Base-by-base conservation (phyloP, 2,888 invertebrate genomes). In the Eustalomyia histrio region DNA sequence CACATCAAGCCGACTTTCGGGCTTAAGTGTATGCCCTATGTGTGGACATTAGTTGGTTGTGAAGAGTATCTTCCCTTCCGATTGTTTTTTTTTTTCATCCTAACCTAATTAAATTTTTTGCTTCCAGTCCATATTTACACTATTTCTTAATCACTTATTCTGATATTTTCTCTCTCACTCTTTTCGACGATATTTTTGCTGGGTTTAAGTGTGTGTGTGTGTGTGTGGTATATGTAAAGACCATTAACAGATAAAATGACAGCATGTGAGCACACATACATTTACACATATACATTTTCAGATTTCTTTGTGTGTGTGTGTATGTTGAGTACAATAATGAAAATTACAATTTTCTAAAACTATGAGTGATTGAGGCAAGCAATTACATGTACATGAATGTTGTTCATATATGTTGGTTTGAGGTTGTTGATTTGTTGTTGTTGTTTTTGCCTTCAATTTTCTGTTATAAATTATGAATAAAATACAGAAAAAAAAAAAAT, bases 241-340 rank as follows among this genome's bases (percentile, higher is more conserved):
- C 60, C 53, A 67, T 60, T 71, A 76, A 60, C 58, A 72, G 65
- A 60, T 67, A 67, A 72, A 55, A 55, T 72, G 39, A 57, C 67
- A 63, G 55, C 18, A 73, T 29, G 33, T 47, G 72, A 50, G 67
- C 50, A 50, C 10, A 18, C 17, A 47, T n/a, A n/a, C 43, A 47
- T 4, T 29, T 29, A 29, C 14, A 14, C n/a, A 47, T 47, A n/a
- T 5, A 47, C 12, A 47, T n/a, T 29, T 29, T 29, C 6, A 29
- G 29, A 7, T 7, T 29, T 29, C 6, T 29, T 1, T 29, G 29
- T 29, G 7, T 29, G 29, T 29, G 4, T 60, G 35, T 67, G 17
- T 73, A 5, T 47, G 29, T 43, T 2, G 2, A 33, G 14, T 16
- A 18, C 43, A 47, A 63, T 8, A 14, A 29, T 1, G 7, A 64